These are phyloP conservation scores for Ibycter americanus DNA, from an alignment of 2,797 vertebrate species.

Conservation along the genomic window DNA sequence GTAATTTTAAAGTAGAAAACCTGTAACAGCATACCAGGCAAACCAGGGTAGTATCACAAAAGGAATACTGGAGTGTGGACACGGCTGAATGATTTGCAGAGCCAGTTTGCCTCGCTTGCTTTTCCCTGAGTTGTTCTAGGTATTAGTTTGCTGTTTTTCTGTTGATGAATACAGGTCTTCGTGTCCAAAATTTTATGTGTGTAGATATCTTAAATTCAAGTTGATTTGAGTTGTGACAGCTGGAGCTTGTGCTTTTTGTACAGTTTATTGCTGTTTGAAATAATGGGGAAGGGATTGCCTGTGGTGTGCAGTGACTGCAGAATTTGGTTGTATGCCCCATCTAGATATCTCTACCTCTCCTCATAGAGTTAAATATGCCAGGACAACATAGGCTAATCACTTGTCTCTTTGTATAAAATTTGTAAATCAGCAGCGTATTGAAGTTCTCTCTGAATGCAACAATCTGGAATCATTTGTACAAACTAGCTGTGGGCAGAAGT, in stretches of 20 bases:
- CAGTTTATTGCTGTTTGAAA: background rate
- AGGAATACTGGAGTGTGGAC: background rate
- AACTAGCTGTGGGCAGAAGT: background rate
- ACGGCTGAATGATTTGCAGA: rapidly evolving
- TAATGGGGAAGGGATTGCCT: background rate
- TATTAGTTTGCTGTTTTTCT: background rate
- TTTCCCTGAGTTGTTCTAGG: rapidly evolving
- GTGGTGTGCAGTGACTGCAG: background rate
- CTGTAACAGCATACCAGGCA: background rate
- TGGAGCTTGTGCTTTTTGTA: background rate
- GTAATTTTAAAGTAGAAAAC: background rate
- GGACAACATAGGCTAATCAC: background rate
- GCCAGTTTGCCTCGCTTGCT: background rate
- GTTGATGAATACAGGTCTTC: background rate
- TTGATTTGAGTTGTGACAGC: background rate
- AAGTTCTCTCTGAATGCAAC: background rate
- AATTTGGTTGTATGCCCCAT: background rate
- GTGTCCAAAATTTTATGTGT: background rate
- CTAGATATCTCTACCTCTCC: background rate
- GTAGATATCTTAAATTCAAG: background rate
- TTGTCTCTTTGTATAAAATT: background rate
- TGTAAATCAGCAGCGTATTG: background rate
- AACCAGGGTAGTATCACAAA: background rate
- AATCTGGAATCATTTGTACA: rapidly evolving
- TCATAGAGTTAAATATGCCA: background rate